Conservation (phyloP, 2,797 vertebrate species). For the Hydrocynus forskahlii region DNA sequence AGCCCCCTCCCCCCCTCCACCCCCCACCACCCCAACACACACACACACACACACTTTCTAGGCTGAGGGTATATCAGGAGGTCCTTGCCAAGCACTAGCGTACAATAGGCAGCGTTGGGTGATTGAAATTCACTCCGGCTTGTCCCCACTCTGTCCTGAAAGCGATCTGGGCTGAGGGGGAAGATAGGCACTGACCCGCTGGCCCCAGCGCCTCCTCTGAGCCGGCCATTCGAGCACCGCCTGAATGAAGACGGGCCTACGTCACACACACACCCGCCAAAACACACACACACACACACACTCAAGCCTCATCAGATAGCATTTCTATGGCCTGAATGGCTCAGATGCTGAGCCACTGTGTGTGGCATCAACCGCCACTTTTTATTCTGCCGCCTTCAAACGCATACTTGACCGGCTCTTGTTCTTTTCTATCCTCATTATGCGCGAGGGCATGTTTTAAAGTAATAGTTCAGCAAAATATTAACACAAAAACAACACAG, state of each 20-base stretch:
- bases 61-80: conserved; percentile 51
- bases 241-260: conserved; percentile 68
- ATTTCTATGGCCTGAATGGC: conserved; percentile 66
- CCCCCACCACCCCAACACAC: neutral
- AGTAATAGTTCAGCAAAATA: neutral
- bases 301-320: conserved; percentile 67
- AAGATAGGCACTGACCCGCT: conserved; percentile 75
- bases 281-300: conserved; percentile 60
- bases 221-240: conserved; percentile 68
- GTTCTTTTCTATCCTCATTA: conserved; percentile 14
- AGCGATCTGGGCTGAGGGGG: conserved; percentile 70
- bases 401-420: conserved; percentile 45
- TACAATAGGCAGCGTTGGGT: conserved; percentile 72
- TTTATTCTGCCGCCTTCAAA: conserved; percentile 61
- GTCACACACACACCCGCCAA: conserved; percentile 60
- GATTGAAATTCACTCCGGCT: conserved; percentile 74
- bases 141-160: conserved; percentile 73
- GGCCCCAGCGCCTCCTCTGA: conserved; percentile 70
- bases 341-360: conserved; percentile 60
- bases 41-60: conserved; percentile 22
- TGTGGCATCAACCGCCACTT: conserved; percentile 58
- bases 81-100: conserved; percentile 45
- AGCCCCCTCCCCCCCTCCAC: neutral
- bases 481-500: neutral
- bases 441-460: neutral